These are phyloP conservation scores for Sphaerophoria rueppellii DNA, from an alignment of 2,888 invertebrate species.

Conservation along the genomic window DNA sequence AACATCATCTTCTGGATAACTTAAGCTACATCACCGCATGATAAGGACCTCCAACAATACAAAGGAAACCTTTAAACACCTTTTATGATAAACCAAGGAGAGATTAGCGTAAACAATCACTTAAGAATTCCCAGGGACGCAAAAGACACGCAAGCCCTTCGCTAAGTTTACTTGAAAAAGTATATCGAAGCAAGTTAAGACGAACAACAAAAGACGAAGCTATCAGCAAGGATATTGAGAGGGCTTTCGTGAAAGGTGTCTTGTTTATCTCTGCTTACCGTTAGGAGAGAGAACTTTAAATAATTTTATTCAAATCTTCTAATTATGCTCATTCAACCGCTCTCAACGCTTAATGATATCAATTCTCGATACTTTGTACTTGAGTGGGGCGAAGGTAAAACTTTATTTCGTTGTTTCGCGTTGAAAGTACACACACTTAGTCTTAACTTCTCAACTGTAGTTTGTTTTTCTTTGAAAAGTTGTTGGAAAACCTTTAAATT, in stretches of 20 bases:
- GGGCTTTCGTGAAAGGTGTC: constrained; percentile 2
- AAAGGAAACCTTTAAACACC: constrained; percentile 22
- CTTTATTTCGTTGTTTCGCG: constrained; percentile 10
- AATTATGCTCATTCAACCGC: constrained; percentile 60
- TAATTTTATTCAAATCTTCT: constrained; percentile 64
- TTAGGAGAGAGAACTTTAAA: constrained; percentile 57
- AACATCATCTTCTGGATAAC: constrained; percentile 43
- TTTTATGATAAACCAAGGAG: constrained; percentile 29
- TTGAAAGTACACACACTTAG: no score
- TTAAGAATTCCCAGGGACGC: constrained; percentile 60
- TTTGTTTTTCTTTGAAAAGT: no score
- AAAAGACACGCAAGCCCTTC: background rate
- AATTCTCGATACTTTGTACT: constrained; percentile 6
- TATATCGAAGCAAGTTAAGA: background rate
- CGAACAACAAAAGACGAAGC: constrained; percentile 9
- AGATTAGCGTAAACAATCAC: constrained; percentile 57
- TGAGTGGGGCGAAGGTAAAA: background rate
- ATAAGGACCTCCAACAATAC: constrained; percentile 52
- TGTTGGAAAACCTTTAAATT: no score
- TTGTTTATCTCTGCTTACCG: constrained; percentile 43
- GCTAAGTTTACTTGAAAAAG: background rate
- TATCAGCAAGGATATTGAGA: background rate
- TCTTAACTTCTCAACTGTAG: background rate
- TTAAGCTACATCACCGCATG: constrained; percentile 48
- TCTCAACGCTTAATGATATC: constrained; percentile 47